Base-by-base conservation (phyloP, 2,113 vertebrate species). In the Anoplopoma fimbria region DNA sequence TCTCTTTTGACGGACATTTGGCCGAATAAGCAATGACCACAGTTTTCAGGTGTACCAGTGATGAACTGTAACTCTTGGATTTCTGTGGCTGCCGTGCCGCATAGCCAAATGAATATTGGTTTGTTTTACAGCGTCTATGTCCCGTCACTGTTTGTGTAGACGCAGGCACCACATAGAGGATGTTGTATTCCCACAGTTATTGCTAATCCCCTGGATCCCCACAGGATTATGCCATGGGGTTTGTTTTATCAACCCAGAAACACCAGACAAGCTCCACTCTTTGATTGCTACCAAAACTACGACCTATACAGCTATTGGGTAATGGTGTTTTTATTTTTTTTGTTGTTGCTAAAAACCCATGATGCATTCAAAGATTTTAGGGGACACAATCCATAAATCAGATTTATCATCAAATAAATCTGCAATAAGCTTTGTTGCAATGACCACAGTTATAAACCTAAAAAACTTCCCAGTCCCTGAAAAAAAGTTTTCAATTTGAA, bases 161-260 rank as follows among this genome's bases (percentile, higher is more conserved):
- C 58, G 23, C 72, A 15, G 33, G 10, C 38, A 17, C 73, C 61
- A 49, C 77, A 58, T 53, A 45, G 38, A 58, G 29, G 49, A 57
- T 15, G 25, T 17, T 25, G 61, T 69, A 78, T 29, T 82, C 79
- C 79, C 79, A 74, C 69, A 64, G 55, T 61, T 31, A 15, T 42
- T 19, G 2, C 40, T 68, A 49, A 74, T 81, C 77, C 55, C 8
- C 40, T 9, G 33, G 61, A 65, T 65, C 40, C 38, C 47, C 42
- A 2, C 2, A 2, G 51, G 78, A 81, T 81, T 58, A 81, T 58
- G 38, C 31, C 67, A 10, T 61, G 40, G 61, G 36, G 17, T 63
- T 69, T 60, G 71, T 85, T 79, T 72, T 29, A 63, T 80, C 71
- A 70, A 60, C 17, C 19, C 45, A 69, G 40, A 34, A 40, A 75